Base-by-base conservation (phyloP, 2,888 invertebrate genomes). In the Bursaphelenchus okinawaensis region DNA sequence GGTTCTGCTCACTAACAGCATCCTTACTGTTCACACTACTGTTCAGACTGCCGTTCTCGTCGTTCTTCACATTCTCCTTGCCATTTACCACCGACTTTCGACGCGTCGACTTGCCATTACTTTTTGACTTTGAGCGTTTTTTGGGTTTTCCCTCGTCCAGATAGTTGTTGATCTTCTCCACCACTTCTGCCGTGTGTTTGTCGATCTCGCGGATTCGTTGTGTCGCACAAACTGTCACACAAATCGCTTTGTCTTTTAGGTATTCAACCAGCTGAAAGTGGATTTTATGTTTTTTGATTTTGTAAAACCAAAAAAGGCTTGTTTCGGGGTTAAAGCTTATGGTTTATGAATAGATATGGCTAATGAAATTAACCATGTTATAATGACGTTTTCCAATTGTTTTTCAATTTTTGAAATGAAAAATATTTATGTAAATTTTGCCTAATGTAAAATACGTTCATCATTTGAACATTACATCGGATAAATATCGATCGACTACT, bases 161-260 rank as follows among this genome's bases (percentile, higher is more conserved):
- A 27, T 61, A 61, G 52, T 24, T 24, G 55, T 59, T 61, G 58
- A 61, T 61, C 6, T 59, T 23, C 1, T 29, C 60, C 24, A 31
- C n/a, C 27, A 28, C 31, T 22, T 19, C 59, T 57, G 23, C 22
- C 8, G 16, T 31, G 57, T 62, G 31, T 16, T 16, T 27, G 12
- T 61, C n/a, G 23, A 23, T 23, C 20, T 61, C 59, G 7, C 57
- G 57, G 16, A 20, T 22, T 61, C 57, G 24, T 72, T 87, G 86
- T 67, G 84, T 84, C 12, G 86, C 87, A 84, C 84, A 85, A 20
- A 87, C 82, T 67, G 85, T 84, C 19, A 87, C 83, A 68, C 84
- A 83, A 56, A 87, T 77, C 61, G 83, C 84, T 8, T 83, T 83
- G 27, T 84, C 83, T 60, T 83, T 81, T 63, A 87, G 77, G 74